Evolutionary conservation across 2,888 invertebrate genomes (phyloP).

Genomic region (Folsomia manolachei): DNA sequence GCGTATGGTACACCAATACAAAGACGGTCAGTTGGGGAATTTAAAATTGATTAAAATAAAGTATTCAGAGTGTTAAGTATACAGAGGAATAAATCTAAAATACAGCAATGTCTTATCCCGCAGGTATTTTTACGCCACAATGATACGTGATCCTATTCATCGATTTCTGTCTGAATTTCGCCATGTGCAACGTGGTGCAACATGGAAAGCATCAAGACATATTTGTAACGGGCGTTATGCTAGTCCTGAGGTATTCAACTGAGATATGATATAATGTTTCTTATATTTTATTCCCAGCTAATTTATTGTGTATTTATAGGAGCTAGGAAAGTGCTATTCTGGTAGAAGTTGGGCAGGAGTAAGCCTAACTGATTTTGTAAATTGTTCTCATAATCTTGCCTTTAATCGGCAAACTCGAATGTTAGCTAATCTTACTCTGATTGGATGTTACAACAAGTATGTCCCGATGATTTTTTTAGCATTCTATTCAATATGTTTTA

Average conservation of each 20-base stretch:
- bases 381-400: conserved; percentile 89
- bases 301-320: conserved; percentile 53
- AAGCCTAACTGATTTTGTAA: conserved; percentile 82
- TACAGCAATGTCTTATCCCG: not conserved
- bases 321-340: conserved; percentile 76
- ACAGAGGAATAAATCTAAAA: not conserved
- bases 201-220: conserved; percentile 78
- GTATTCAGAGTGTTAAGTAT: not conserved
- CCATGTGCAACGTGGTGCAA: conserved; percentile 93
- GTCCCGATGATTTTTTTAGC: not conserved
- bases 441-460: conserved; percentile 83
- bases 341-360: conserved; percentile 86
- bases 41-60: not conserved
- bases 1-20: conserved; percentile 79
- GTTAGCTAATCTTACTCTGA: conserved; percentile 90
- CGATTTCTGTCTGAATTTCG: conserved; percentile 94
- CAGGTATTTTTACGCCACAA: conserved; percentile 93
- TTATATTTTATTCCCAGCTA: not conserved
- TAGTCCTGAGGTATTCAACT: conserved; percentile 58
- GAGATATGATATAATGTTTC: not conserved
- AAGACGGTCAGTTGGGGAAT: conserved; percentile 57
- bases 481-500: conserved; percentile 2
- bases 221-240: conserved; percentile 69
- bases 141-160: conserved; percentile 88
- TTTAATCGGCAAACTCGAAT: conserved; percentile 95